Evolutionary conservation across 2,888 invertebrate species (phyloP).

Genomic region (Galerucella pusilla): DNA sequence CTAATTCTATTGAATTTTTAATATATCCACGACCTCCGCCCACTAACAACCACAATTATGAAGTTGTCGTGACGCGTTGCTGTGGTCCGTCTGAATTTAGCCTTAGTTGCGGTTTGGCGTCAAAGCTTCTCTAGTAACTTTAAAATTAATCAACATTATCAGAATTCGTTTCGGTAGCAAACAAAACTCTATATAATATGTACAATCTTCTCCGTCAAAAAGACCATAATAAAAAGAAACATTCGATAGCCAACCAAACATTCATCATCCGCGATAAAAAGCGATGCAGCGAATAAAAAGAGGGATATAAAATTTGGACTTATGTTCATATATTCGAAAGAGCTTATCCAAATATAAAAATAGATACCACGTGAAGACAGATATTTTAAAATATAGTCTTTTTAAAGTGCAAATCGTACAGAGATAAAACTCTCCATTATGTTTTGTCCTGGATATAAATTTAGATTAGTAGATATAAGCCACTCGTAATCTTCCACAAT

Average conservation of each 20-base stretch:
- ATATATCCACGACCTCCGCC: no score
- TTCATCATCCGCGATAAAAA: slow-evolving; percentile 2
- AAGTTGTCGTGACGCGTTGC: no score
- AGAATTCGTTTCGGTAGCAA: neutral
- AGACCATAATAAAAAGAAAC: neutral
- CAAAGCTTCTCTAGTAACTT: neutral
- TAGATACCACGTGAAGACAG: slow-evolving; percentile 27
- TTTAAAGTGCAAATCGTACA: slow-evolving; percentile 50
- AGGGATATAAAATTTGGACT: slow-evolving; percentile 25
- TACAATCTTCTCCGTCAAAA: neutral
- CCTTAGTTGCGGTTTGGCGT: no score
- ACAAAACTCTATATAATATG: neutral
- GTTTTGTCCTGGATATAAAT: slow-evolving; percentile 55
- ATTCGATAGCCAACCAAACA: neutral
- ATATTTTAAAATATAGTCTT: slow-evolving; percentile 38
- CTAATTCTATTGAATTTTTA: no score
- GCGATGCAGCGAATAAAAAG: slow-evolving; percentile 27
- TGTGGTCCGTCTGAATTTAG: no score
- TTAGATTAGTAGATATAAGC: slow-evolving; percentile 58
- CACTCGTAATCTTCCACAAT: slow-evolving; percentile 60
- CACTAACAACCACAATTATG: no score
- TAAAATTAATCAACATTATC: neutral
- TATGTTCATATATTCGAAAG: slow-evolving; percentile 32
- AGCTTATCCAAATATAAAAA: slow-evolving; percentile 30
- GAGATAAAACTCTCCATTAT: slow-evolving; percentile 45